Conservation (phyloP, 1,140 invertebrate genomes). For the Drosophila eugracilis region DNA sequence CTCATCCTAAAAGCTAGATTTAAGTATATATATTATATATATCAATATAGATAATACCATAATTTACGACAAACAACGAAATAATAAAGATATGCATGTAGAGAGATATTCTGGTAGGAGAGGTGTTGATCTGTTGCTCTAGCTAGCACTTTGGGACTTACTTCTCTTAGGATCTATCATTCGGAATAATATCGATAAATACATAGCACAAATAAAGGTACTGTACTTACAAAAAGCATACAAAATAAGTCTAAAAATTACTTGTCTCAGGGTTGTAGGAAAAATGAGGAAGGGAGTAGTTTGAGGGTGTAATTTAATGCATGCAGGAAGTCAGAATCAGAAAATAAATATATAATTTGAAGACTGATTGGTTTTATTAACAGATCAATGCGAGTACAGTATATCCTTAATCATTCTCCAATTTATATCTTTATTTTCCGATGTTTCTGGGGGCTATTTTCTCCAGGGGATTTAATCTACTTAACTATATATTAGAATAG, state of each 20-base stretch:
- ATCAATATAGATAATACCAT: slow-evolving; percentile 57
- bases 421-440: slow-evolving; percentile 7
- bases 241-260: slow-evolving; percentile 43
- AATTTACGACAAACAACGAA: slow-evolving; percentile 69
- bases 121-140: slow-evolving; percentile 84
- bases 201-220: slow-evolving; percentile 29
- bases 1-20: slow-evolving; percentile 57
- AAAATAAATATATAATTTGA: slow-evolving; percentile 33
- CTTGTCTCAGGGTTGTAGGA: slow-evolving; percentile 32
- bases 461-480: slow-evolving; percentile 28
- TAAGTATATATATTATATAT: slow-evolving; percentile 45
- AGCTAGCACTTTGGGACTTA: slow-evolving; percentile 63
- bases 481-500: slow-evolving; percentile 40
- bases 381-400: not conserved
- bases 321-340: slow-evolving; percentile 44
- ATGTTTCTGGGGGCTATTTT: not conserved
- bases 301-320: slow-evolving; percentile 14
- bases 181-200: slow-evolving; percentile 50
- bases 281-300: slow-evolving; percentile 15
- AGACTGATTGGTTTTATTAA: not conserved
- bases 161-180: slow-evolving; percentile 59
- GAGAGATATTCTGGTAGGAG: slow-evolving; percentile 70
- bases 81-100: slow-evolving; percentile 54
- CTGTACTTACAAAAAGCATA: slow-evolving; percentile 60
- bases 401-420: not conserved